phyloP scores from a whole-genome alignment of 2,888 invertebrate species.

The Tetheella fluctuosa region DNA sequence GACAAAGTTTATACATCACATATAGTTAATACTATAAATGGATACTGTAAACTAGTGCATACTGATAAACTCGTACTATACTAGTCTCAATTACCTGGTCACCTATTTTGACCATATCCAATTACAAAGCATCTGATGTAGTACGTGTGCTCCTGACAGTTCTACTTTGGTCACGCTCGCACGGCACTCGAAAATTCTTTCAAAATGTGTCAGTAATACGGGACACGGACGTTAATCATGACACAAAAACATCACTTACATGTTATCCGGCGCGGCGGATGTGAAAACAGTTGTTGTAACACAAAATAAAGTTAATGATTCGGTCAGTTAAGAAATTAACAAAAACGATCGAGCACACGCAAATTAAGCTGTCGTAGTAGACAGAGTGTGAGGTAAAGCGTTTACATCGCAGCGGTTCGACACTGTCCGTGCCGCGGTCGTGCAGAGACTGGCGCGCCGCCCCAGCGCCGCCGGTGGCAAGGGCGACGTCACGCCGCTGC shows the following conservation, averaged over 20 bases:
- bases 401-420: constrained; percentile 82
- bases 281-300: constrained; percentile 51
- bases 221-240: constrained; percentile 63
- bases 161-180: constrained; percentile 59
- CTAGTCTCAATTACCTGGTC: constrained; percentile 51
- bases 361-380: constrained; percentile 78
- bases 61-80: constrained; percentile 6
- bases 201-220: constrained; percentile 61
- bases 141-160: constrained; percentile 44
- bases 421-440: constrained; percentile 80
- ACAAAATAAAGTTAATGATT: constrained; percentile 68
- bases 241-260: constrained; percentile 77
- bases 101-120: constrained; percentile 62
- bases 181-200: constrained; percentile 53
- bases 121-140: constrained; percentile 41
- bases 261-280: constrained; percentile 56
- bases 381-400: constrained; percentile 75
- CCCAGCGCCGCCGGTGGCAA: constrained; percentile 30
- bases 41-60: background rate
- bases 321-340: constrained; percentile 44
- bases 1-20: constrained; percentile 17
- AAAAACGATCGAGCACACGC: constrained; percentile 61
- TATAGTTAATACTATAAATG: constrained; percentile 25
- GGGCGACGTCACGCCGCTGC: constrained; percentile 32
- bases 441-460: constrained; percentile 71